These are phyloP conservation scores for Cactoblastis cactorum DNA, from an alignment of 2,888 invertebrate genomes.

Conservation along the genomic window DNA sequence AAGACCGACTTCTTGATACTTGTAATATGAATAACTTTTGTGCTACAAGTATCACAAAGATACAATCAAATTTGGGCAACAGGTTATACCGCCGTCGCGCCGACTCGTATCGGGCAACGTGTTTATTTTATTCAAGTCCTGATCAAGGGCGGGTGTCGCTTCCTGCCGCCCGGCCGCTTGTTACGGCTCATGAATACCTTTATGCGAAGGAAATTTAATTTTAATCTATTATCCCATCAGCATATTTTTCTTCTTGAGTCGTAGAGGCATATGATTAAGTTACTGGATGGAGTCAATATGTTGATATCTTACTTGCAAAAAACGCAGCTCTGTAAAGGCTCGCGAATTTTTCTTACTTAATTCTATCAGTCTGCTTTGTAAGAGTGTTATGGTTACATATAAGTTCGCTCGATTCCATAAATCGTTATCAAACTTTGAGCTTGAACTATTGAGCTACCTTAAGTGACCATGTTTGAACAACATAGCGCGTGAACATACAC, in stretches of 20 bases:
- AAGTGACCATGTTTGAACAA: no score
- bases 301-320: not conserved
- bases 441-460: no score
- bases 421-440: no score
- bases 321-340: no score
- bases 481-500: no score
- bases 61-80: not conserved
- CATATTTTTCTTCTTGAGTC: conserved; percentile 21
- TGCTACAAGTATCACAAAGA: not conserved
- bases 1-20: not conserved
- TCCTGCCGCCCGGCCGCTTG: conserved; percentile 36
- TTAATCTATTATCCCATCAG: conserved; percentile 27
- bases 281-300: conserved; percentile 4
- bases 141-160: conserved; percentile 31
- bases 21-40: not conserved
- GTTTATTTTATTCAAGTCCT: conserved; percentile 29
- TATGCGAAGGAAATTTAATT: conserved; percentile 40
- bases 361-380: not conserved
- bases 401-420: no score
- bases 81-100: not conserved
- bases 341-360: no score
- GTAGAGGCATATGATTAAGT: conserved; percentile 7
- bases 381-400: no score
- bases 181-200: conserved; percentile 46
- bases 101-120: conserved; percentile 21